Evolutionary conservation across 92 coral and sea anemone genomes (phyloP).

Genomic region (Parazoanthus swiftii): DNA sequence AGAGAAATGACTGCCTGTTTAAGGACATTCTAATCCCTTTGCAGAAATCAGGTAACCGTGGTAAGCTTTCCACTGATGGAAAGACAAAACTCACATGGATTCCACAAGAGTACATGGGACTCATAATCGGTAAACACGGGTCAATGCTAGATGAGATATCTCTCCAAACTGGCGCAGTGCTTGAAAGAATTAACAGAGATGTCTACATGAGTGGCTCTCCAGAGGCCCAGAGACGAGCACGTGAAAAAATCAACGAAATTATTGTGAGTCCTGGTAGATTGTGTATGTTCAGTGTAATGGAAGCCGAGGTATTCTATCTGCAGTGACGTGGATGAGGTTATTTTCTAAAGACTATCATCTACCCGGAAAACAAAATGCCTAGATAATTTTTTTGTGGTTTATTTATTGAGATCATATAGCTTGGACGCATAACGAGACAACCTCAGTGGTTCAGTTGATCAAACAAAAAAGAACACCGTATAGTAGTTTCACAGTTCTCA

Average conservation of each 20-base stretch:
- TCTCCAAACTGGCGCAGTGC: slow-evolving; percentile 19
- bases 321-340: too few relatives aligned
- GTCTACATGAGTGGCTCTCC: slow-evolving; percentile 23
- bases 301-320: too few relatives aligned
- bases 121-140: slow-evolving; percentile 26
- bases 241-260: not conserved
- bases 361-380: too few relatives aligned
- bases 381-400: too few relatives aligned
- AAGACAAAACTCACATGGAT: slow-evolving; percentile 12
- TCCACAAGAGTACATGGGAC: slow-evolving; percentile 25
- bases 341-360: too few relatives aligned
- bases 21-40: not conserved
- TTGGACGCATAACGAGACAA: too few relatives aligned
- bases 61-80: slow-evolving; percentile 31
- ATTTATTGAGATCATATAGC: too few relatives aligned
- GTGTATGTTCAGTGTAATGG: not conserved
- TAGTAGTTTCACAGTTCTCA: too few relatives aligned
- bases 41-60: not conserved
- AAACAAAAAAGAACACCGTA: too few relatives aligned
- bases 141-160: slow-evolving; percentile 24
- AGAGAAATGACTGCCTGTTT: not conserved
- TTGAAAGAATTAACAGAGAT: slow-evolving; percentile 13
- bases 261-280: not conserved
- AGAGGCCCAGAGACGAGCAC: slow-evolving; percentile 12
- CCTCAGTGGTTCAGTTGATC: too few relatives aligned